Conservation (phyloP, 2,113 vertebrate species). For the Piprites chloris region DNA sequence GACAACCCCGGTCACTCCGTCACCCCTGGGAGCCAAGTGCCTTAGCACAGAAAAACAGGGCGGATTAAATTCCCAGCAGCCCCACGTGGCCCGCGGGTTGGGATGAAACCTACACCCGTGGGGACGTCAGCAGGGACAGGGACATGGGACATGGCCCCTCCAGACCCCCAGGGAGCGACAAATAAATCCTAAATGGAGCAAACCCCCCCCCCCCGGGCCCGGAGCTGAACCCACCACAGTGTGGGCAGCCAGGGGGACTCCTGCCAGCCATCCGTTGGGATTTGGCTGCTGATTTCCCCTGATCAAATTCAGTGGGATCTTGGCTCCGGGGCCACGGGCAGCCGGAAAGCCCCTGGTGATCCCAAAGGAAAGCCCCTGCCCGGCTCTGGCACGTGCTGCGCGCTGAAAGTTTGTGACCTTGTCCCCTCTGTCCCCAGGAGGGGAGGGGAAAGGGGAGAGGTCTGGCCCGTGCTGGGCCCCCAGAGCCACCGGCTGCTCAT, state of each 20-base stretch:
- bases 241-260: fast-evolving
- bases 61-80: neutral
- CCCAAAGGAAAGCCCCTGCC: neutral
- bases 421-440: neutral
- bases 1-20: neutral
- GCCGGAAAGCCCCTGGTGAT: fast-evolving
- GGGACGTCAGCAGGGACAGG: neutral
- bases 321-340: neutral
- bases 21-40: neutral
- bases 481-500: neutral
- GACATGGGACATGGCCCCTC: neutral
- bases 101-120: neutral
- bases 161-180: fast-evolving
- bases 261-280: neutral
- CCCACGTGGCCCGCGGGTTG: neutral
- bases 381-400: fast-evolving
- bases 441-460: neutral
- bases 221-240: fast-evolving
- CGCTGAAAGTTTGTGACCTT: neutral
- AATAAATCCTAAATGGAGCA: neutral
- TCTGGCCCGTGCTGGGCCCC: neutral
- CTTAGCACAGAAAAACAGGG: neutral
- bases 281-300: neutral
- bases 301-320: neutral
- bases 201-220: fast-evolving